These are phyloP conservation scores for Caenorhabditis doughertyi DNA, from an alignment of 2,888 invertebrate species.

Conservation along the genomic window DNA sequence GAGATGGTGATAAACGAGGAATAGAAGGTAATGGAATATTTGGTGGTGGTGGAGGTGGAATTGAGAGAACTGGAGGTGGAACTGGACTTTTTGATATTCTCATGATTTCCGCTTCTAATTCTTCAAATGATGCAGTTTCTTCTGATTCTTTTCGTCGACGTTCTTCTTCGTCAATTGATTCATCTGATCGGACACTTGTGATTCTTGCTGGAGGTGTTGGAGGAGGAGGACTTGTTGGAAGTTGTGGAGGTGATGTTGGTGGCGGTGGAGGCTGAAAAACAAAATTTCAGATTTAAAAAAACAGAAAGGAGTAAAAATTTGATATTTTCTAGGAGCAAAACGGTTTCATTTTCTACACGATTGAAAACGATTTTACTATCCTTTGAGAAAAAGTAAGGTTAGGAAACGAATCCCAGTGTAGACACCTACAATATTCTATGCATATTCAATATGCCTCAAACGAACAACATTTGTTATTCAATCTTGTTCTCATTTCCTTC, in stretches of 20 bases:
- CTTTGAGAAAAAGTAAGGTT: neutral
- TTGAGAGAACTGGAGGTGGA: constrained; percentile 49
- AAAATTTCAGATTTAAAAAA: neutral
- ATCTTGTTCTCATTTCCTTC: neutral
- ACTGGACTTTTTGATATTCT: constrained; percentile 39
- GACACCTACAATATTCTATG: neutral
- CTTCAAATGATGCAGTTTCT: constrained; percentile 56
- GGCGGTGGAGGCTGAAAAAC: constrained; percentile 50
- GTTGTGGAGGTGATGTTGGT: constrained; percentile 38
- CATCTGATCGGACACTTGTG: constrained; percentile 34
- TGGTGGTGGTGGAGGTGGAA: constrained; percentile 59
- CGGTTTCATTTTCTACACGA: no score
- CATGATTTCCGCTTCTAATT: constrained; percentile 57
- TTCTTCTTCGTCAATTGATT: constrained; percentile 62
- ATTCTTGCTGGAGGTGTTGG: constrained; percentile 45
- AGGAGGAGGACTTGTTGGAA: constrained; percentile 42
- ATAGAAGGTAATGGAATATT: constrained; percentile 24
- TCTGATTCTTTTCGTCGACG: constrained; percentile 44
- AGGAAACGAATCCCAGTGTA: neutral
- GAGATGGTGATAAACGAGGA: constrained; percentile 34
- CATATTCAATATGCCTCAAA: neutral
- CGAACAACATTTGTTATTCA: constrained; percentile 39
- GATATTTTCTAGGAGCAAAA: no score
- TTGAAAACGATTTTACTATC: no score
- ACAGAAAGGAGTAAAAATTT: neutral